Evolutionary conservation across 2,888 invertebrate genomes (phyloP).

Genomic region (Thecocarcelia acutangulata): DNA sequence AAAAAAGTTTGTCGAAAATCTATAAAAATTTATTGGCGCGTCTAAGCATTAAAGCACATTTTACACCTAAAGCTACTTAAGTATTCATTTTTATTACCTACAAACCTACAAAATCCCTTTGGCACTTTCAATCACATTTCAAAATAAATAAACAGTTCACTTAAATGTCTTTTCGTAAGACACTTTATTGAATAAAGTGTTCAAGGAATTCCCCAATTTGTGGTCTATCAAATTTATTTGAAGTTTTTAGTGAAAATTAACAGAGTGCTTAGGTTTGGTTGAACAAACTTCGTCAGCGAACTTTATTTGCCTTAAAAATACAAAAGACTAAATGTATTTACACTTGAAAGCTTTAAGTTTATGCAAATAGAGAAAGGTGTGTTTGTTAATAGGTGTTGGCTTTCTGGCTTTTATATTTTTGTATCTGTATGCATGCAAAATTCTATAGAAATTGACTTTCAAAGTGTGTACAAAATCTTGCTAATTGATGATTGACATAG

Average conservation of each 20-base stretch:
- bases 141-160: not conserved
- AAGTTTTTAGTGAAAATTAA: not conserved
- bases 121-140: not conserved
- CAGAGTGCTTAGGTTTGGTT: slow-evolving; percentile 25
- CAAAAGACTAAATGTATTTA: slow-evolving; percentile 10
- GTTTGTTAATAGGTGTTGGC: not conserved
- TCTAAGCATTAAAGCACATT: too few relatives aligned
- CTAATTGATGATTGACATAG: slow-evolving; percentile 80
- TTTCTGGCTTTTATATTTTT: not conserved
- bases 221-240: slow-evolving; percentile 16
- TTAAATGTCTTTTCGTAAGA: not conserved
- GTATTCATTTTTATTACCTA: too few relatives aligned
- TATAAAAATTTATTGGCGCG: too few relatives aligned
- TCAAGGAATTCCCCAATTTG: not conserved
- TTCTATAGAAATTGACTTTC: slow-evolving; percentile 57
- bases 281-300: slow-evolving; percentile 27
- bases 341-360: not conserved
- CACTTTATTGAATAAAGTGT: not conserved
- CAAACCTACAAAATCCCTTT: too few relatives aligned
- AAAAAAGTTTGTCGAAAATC: too few relatives aligned
- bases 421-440: not conserved
- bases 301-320: slow-evolving; percentile 30
- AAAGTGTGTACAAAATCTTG: slow-evolving; percentile 78
- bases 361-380: not conserved
- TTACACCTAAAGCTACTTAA: too few relatives aligned